Percentiles rank a stretch among this genome's conserved stretches.
These are phyloP conservation scores for Andricus quercusramuli DNA, from an alignment of 2,888 invertebrate genomes.

Conservation along the genomic window DNA sequence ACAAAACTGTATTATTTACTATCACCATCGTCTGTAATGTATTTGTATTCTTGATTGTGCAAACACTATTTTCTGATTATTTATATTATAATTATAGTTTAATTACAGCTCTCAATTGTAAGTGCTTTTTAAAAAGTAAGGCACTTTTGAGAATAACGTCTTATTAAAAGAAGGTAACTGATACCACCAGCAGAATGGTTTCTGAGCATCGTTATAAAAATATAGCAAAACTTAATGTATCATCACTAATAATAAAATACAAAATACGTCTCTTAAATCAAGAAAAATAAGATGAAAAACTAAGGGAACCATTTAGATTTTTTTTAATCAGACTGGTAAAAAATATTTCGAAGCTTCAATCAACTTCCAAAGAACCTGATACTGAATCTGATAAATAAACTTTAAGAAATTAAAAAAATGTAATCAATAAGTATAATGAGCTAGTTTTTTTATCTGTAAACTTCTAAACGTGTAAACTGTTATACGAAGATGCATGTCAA, in stretches of 20 bases:
- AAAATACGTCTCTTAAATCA: not conserved
- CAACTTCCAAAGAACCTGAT: not conserved
- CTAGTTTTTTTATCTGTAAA: not conserved
- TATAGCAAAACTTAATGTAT: slow-evolving; percentile 8
- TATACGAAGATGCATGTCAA: not conserved
- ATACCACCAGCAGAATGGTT: slow-evolving; percentile 36
- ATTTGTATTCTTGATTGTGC: not conserved
- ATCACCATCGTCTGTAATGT: not conserved
- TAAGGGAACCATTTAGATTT: not conserved
- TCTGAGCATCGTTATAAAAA: slow-evolving; percentile 19
- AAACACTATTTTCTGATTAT: not conserved
- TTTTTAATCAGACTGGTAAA: not conserved
- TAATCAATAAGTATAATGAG: too few species aligned
- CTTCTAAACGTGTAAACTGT: not conserved
- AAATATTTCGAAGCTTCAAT: not conserved
- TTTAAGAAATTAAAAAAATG: too few species aligned
- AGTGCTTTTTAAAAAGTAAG: not conserved
- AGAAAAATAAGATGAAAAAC: not conserved
- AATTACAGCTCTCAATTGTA: not conserved
- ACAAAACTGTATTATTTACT: slow-evolving; percentile 3
- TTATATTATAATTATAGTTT: not conserved
- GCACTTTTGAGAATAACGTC: not conserved
- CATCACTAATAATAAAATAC: not conserved
- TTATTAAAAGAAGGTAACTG: slow-evolving; percentile 31
- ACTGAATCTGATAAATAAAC: not conserved